Percentiles rank a stretch among this genome's conserved stretches.
Conservation (phyloP, 1,140 invertebrate species). For the Heliothis subflexa region DNA sequence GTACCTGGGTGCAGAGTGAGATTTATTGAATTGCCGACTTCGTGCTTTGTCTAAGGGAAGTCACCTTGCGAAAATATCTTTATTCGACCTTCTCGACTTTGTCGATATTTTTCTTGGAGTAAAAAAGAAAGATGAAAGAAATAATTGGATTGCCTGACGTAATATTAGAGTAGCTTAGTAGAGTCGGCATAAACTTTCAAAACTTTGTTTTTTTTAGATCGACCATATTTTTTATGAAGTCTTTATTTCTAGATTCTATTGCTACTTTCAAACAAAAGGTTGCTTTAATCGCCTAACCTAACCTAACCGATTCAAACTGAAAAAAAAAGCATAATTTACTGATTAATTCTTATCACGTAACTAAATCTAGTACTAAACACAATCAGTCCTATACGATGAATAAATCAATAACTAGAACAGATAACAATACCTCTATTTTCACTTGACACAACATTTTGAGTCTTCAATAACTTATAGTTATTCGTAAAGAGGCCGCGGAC, state of each 20-base stretch:
- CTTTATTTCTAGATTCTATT: slow-evolving; percentile 11
- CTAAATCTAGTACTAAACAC: neutral
- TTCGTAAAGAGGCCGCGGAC: slow-evolving; percentile 61
- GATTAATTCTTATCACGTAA: neutral
- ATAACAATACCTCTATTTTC: slow-evolving; percentile 35
- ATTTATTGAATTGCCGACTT: slow-evolving; percentile 39
- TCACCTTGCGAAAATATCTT: slow-evolving; percentile 57
- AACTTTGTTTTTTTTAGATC: slow-evolving; percentile 26
- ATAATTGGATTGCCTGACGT: slow-evolving; percentile 15
- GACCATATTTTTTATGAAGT: neutral
- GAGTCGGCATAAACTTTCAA: slow-evolving; percentile 31
- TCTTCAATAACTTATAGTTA: slow-evolving; percentile 30
- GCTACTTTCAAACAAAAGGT: neutral
- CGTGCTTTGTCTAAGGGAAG: slow-evolving; percentile 43
- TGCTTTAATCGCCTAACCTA: neutral
- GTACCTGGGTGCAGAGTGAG: slow-evolving; percentile 17
- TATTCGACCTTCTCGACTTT: slow-evolving; percentile 52
- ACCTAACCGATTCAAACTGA: neutral
- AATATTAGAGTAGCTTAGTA: neutral
- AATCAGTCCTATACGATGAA: neutral
- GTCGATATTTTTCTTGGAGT: slow-evolving; percentile 36
- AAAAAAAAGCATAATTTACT: neutral
- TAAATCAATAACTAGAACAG: slow-evolving; percentile 14
- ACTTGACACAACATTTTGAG: slow-evolving; percentile 30
- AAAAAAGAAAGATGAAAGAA: slow-evolving; percentile 43